A percentile compares a stretch with the other conserved stretches of the same genome.
phyloP scores from a whole-genome alignment of 2,888 invertebrate species.

The Chrysolina oricalcia region DNA sequence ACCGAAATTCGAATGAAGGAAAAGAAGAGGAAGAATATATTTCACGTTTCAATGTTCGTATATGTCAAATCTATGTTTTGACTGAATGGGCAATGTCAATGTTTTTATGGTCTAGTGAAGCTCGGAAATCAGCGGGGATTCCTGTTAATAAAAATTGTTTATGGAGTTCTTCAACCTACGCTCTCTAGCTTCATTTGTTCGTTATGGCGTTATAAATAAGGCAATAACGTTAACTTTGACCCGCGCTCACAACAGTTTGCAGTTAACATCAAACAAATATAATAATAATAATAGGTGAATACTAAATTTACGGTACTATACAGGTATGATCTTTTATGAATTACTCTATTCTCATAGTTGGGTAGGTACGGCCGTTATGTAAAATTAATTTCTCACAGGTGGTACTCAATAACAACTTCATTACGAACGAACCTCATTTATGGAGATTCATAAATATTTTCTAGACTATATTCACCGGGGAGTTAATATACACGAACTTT shows the following conservation, averaged over 20 bases:
- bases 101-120: slow-evolving; percentile 25
- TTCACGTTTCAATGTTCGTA: slow-evolving; percentile 15
- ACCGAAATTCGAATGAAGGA: neutral
- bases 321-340: neutral
- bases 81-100: slow-evolving; percentile 22
- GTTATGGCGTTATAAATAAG: slow-evolving; percentile 23
- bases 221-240: slow-evolving; percentile 22
- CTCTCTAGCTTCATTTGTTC: slow-evolving; percentile 21
- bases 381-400: too few species aligned
- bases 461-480: too few species aligned
- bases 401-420: neutral
- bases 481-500: too few species aligned
- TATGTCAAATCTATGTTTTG: slow-evolving; percentile 24
- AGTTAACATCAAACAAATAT: slow-evolving; percentile 16
- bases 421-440: neutral
- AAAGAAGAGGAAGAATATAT: slow-evolving; percentile 7
- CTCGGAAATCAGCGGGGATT: slow-evolving; percentile 18
- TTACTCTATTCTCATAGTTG: neutral
- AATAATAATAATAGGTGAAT: slow-evolving; percentile 13
- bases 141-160: slow-evolving; percentile 25
- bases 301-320: neutral
- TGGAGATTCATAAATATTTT: too few species aligned
- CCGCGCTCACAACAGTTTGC: slow-evolving; percentile 15
- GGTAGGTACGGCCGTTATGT: too few species aligned
- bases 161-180: slow-evolving; percentile 19